phyloP scores from a whole-genome alignment of 1,140 invertebrate genomes.

The Calliphora vicina region DNA sequence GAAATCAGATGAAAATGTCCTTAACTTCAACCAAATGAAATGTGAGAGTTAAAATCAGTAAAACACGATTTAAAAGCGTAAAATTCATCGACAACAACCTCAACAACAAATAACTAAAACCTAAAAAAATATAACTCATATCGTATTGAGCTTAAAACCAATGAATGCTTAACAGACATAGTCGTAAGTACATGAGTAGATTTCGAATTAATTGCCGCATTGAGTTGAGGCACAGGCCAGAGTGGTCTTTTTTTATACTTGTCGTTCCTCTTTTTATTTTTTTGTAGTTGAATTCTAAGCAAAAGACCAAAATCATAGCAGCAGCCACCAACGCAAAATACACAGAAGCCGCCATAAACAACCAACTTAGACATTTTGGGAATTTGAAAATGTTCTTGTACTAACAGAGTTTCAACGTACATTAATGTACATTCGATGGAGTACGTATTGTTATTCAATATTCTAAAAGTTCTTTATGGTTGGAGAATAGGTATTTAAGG shows the following conservation, averaged over 20 bases:
- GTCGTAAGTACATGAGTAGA: neutral
- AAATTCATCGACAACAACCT: neutral
- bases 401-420: too few relatives aligned
- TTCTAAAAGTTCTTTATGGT: too few relatives aligned
- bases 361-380: neutral
- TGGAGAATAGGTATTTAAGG: too few relatives aligned
- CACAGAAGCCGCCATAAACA: slow-evolving; percentile 15
- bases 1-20: slow-evolving; percentile 40
- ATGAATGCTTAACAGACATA: too few relatives aligned
- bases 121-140: neutral
- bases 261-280: too few relatives aligned
- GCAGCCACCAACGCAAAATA: slow-evolving; percentile 7
- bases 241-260: slow-evolving; percentile 15
- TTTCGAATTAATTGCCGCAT: slow-evolving; percentile 17
- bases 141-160: neutral
- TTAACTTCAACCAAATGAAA: slow-evolving; percentile 38
- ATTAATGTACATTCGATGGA: too few relatives aligned
- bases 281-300: too few relatives aligned
- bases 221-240: neutral
- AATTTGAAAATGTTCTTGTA: too few relatives aligned
- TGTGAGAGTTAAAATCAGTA: slow-evolving; percentile 39
- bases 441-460: too few relatives aligned
- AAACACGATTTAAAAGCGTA: slow-evolving; percentile 29
- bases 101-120: neutral
- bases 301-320: neutral